These are phyloP conservation scores for Sebastes oblongus DNA, from an alignment of 2,797 vertebrate species.

Conservation along the genomic window DNA sequence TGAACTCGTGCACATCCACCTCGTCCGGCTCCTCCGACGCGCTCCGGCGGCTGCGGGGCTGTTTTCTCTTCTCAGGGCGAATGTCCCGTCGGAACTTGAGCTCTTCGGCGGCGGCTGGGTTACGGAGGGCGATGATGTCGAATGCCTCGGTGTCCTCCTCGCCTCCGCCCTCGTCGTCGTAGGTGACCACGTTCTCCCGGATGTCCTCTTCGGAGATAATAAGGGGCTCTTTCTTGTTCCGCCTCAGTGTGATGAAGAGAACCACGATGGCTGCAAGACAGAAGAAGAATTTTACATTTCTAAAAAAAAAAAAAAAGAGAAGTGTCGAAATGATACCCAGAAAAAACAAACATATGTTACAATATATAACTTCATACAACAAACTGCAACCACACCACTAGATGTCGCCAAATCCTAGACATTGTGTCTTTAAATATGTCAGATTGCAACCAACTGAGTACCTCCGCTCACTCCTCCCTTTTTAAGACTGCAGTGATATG, in stretches of 20 bases:
- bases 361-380: neutral
- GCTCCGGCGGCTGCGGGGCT: constrained; percentile 73
- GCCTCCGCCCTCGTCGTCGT: constrained; percentile 96
- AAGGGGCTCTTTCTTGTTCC: constrained; percentile 94
- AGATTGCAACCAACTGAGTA: neutral
- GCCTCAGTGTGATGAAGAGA: constrained; percentile 93
- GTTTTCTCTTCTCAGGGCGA: constrained; percentile 82
- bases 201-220: constrained; percentile 98
- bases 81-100: constrained; percentile 92
- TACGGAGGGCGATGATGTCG: constrained; percentile 94
- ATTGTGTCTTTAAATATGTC: no score
- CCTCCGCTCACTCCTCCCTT: no score
- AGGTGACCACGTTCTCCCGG: constrained; percentile 96
- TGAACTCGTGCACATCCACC: constrained; percentile 90
- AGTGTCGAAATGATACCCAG: neutral
- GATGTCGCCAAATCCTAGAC: no score
- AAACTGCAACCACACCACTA: no score
- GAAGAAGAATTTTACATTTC: neutral
- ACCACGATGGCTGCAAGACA: constrained; percentile 90
- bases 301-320: neutral
- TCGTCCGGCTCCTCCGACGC: constrained; percentile 82
- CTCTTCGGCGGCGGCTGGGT: constrained; percentile 94
- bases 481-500: no score
- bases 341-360: neutral
- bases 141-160: constrained; percentile 99